Conservation (phyloP, 2,797 vertebrate genomes). For the Discoglossus pictus region DNA sequence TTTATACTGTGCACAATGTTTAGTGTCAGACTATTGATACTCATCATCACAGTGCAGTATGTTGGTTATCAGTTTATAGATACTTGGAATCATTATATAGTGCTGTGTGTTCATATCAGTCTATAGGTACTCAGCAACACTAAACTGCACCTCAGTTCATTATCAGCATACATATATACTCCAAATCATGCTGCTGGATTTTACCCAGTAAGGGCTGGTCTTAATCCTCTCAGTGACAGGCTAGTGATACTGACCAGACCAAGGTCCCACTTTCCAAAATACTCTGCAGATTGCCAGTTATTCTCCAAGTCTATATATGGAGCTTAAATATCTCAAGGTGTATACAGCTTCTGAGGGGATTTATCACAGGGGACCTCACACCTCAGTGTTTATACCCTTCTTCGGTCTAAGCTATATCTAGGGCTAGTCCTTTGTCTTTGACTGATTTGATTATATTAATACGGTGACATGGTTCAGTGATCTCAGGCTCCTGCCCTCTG, state of each 20-base stretch:
- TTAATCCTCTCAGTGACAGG: constrained; percentile 1
- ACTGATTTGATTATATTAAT: too few relatives aligned
- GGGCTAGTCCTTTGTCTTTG: too few relatives aligned
- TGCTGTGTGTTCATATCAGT: not conserved
- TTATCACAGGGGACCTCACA: constrained; percentile 19
- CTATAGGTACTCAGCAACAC: not conserved
- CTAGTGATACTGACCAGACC: constrained; percentile 24
- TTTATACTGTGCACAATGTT: too few relatives aligned
- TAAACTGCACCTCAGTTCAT: not conserved
- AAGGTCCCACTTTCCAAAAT: not conserved
- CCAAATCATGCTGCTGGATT: too few relatives aligned
- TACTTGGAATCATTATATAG: not conserved
- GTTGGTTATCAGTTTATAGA: too few relatives aligned
- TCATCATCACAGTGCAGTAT: too few relatives aligned
- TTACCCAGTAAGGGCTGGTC: not conserved
- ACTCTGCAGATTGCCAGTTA: not conserved
- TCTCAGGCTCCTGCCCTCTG: not conserved
- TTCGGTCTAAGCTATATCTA: too few relatives aligned
- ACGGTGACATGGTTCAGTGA: constrained; percentile 5
- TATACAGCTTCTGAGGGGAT: not conserved
- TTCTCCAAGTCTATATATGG: constrained; percentile 38
- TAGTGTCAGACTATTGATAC: too few relatives aligned
- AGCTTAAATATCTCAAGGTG: constrained; percentile 10
- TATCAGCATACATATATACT: not conserved
- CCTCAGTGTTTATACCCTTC: too few relatives aligned